Evolutionary conservation across 2,888 invertebrate genomes (phyloP).

Genomic region (Drosophila maculinotata): DNA sequence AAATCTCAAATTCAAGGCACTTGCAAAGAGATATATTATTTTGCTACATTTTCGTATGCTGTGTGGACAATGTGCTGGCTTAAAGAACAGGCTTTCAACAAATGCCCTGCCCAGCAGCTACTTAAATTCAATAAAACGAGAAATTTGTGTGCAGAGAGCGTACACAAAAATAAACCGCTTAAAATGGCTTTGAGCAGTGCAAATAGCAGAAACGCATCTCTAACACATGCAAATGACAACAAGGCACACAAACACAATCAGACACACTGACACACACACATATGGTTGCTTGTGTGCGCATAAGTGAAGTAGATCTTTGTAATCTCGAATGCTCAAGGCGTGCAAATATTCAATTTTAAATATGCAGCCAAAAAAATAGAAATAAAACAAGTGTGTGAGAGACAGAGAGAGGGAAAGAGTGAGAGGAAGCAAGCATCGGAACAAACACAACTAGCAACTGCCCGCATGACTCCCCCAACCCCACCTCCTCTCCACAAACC

Average conservation of each 20-base stretch:
- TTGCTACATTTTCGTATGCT: background rate
- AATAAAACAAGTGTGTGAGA: constrained; percentile 21
- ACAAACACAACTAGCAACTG: constrained; percentile 2
- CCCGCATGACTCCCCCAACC: background rate
- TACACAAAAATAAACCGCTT: constrained; percentile 71
- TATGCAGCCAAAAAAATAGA: constrained; percentile 59
- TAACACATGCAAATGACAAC: constrained; percentile 77
- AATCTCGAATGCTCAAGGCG: constrained; percentile 78
- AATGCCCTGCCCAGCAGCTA: constrained; percentile 33
- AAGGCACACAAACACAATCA: constrained; percentile 36
- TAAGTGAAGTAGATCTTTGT: constrained; percentile 75
- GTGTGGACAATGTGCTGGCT: constrained; percentile 5
- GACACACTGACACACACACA: constrained; percentile 26
- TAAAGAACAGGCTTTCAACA: constrained; percentile 8
- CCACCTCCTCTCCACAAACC: background rate
- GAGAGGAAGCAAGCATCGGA: constrained; percentile 11
- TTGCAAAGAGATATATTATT: background rate
- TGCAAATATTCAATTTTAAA: constrained; percentile 80
- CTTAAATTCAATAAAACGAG: constrained; percentile 47
- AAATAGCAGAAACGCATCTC: constrained; percentile 70
- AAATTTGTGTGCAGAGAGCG: constrained; percentile 44
- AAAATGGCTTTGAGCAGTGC: constrained; percentile 75
- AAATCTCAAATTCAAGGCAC: background rate
- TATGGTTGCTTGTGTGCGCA: constrained; percentile 53
- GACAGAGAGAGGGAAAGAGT: background rate